A percentile compares a stretch with the other conserved stretches of the same genome.
Conservation (phyloP, 2,113 vertebrate genomes). For the Gracilinanus agilis region DNA sequence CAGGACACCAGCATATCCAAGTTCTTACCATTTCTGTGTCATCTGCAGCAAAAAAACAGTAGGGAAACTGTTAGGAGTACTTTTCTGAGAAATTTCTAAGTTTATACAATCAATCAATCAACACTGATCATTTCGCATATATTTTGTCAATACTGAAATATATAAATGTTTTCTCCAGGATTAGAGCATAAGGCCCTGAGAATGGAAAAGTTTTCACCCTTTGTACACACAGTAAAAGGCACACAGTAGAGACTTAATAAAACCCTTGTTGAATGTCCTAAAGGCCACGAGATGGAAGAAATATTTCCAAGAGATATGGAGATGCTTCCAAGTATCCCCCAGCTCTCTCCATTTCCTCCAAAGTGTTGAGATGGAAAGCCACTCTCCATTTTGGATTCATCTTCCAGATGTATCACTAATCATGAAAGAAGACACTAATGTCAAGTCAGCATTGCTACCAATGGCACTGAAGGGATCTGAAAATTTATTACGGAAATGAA, state of each 20-base stretch:
- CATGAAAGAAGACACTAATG: conserved; percentile 64
- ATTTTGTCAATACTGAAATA: background rate
- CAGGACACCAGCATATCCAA: background rate
- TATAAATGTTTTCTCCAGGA: background rate
- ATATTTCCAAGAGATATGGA: background rate
- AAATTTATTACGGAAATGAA: conserved; percentile 79
- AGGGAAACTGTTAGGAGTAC: background rate
- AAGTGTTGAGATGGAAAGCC: background rate
- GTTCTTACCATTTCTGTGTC: background rate
- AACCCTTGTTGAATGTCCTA: background rate
- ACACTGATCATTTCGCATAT: background rate
- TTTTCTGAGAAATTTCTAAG: background rate
- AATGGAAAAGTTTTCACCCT: background rate
- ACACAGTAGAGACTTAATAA: background rate
- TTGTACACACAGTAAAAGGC: background rate
- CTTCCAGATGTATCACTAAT: conserved; percentile 25
- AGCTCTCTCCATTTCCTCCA: background rate
- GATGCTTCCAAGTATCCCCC: background rate
- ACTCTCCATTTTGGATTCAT: conserved; percentile 52
- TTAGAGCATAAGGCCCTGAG: background rate
- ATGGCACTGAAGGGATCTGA: conserved; percentile 50
- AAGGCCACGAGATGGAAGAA: background rate
- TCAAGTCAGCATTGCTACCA: conserved; percentile 61
- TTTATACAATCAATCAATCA: background rate
- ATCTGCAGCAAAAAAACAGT: background rate